Base-by-base conservation (phyloP, 2,797 vertebrate genomes). In the Oreortyx pictus region DNA sequence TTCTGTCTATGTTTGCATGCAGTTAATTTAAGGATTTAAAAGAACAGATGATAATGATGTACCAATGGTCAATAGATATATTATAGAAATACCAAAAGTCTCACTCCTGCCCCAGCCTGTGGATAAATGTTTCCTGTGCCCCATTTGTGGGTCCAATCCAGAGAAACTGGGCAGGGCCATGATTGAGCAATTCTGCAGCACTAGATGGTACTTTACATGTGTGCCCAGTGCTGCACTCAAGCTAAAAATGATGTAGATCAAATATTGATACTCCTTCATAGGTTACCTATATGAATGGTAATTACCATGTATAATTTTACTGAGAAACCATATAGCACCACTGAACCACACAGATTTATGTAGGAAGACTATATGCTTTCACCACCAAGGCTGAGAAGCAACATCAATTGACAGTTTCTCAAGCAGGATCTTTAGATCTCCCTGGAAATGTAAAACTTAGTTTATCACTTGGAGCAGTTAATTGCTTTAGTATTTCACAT, bases 141-240 rank as follows among this genome's bases (percentile, higher is more conserved):
- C 8, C 18, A 14, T 43, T 31, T 39, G 12, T 47, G 61, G 25
- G 25, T 49, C 57, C 31, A 43, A 10, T 13, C 39, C 61, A 23
- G 41, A 35, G 47, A 29, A 37, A 76, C 46, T 46, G 31, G 25
- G 8, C 15, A 82, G 47, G 7, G n/a, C 1, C 1, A 9, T 66
- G 65, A 33, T 8, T 0, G 3, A 50, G 14, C 37, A 23, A 10
- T 15, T 11, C 9, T 31, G 14, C 50, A 76, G 41, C 1, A 1
- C 11, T 14, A 37, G 31, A 3, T 27, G 60, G 16, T 74, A 25
- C 47, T 54, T 75, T 46, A 54, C 4, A 7, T 11, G 6, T 0
- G 0, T 50, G 16, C 35, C 19, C 20, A 7, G 41, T 59, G 24
- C 59, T 31, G 5, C n/a, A 59, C 20, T 67, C 67, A 71, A 43